phyloP scores from a whole-genome alignment of 2,888 invertebrate genomes.

The Brenthis daphne region DNA sequence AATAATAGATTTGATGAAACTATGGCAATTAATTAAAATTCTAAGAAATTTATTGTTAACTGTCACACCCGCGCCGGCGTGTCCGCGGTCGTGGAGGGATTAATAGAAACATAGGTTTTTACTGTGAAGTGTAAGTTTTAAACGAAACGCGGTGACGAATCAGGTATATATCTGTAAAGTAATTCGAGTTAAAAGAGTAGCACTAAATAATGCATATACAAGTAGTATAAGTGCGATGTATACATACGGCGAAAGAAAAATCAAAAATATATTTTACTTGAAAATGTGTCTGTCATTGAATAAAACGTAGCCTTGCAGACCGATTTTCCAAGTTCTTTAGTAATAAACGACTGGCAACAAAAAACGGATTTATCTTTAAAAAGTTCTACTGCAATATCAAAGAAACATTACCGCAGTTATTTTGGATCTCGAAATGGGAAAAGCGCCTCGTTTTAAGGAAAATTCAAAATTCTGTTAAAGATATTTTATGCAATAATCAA shows the following conservation, averaged over 20 bases:
- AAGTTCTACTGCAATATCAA: constrained; percentile 45
- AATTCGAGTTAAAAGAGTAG: not conserved
- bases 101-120: constrained; percentile 1
- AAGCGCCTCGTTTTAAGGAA: constrained; percentile 30
- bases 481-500: constrained; percentile 36
- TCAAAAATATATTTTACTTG: constrained; percentile 26
- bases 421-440: constrained; percentile 38
- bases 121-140: not conserved
- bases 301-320: constrained; percentile 37
- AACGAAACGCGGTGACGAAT: not conserved
- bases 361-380: constrained; percentile 45
- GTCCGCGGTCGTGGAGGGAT: not conserved
- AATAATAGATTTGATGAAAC: too few relatives aligned
- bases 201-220: not conserved
- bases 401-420: constrained; percentile 45
- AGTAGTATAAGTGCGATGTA: not conserved
- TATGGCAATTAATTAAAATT: not conserved
- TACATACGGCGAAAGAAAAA: not conserved
- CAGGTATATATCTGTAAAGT: not conserved
- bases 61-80: too few relatives aligned
- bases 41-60: too few relatives aligned
- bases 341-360: constrained; percentile 43
- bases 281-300: constrained; percentile 33
- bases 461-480: constrained; percentile 32
- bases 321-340: constrained; percentile 40